These are phyloP conservation scores for Tenthredo livida DNA, from an alignment of 2,888 invertebrate species.

Conservation along the genomic window DNA sequence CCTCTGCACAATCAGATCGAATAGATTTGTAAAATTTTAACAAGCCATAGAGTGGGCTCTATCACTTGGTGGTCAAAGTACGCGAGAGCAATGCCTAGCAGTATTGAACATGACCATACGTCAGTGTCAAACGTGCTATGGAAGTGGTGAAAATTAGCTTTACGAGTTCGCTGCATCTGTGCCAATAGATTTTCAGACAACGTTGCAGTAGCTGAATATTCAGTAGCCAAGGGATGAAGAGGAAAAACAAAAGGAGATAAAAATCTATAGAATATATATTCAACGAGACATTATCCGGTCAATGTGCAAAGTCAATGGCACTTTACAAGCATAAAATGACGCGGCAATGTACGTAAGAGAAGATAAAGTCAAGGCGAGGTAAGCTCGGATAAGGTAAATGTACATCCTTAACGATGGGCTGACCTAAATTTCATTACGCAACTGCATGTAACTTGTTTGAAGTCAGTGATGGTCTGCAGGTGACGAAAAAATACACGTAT, in stretches of 20 bases:
- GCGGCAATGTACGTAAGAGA: background rate
- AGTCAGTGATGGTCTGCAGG: background rate
- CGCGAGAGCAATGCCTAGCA: background rate
- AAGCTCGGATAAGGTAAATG: background rate
- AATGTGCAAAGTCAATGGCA: constrained; percentile 3
- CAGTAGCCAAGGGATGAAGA: background rate
- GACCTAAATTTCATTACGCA: background rate
- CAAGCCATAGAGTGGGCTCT: background rate
- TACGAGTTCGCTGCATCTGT: constrained; percentile 5
- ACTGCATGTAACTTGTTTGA: background rate
- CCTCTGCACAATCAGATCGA: background rate
- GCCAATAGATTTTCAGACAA: constrained; percentile 17
- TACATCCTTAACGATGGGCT: background rate
- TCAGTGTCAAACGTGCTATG: background rate
- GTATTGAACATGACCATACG: background rate
- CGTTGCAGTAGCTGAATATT: constrained; percentile 15
- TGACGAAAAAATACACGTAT: background rate
- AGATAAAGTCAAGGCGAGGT: background rate
- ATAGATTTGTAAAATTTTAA: constrained; percentile 11
- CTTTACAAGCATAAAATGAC: background rate
- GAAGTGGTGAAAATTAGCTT: constrained; percentile 20
- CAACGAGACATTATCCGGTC: background rate
- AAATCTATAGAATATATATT: background rate
- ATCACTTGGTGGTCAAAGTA: background rate
- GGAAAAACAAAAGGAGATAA: no score